These are phyloP conservation scores for Thunnus maccoyii DNA, from an alignment of 2,113 vertebrate species.

Conservation along the genomic window DNA sequence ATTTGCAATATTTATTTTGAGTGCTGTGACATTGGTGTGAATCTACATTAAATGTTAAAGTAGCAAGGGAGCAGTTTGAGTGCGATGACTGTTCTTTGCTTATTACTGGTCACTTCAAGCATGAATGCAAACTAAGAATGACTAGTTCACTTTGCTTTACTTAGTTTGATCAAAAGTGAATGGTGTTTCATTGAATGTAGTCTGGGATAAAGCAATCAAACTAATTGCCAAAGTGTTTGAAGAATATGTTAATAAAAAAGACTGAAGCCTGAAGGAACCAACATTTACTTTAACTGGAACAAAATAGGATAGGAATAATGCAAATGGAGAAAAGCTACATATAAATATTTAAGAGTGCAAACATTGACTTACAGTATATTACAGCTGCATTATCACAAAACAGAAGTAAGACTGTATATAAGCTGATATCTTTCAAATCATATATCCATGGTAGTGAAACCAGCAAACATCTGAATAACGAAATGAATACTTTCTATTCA, in stretches of 20 bases:
- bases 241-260: constrained; percentile 28
- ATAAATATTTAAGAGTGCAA: not conserved
- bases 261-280: constrained; percentile 8
- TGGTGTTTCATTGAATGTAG: constrained; percentile 2
- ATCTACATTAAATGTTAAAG: constrained; percentile 50
- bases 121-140: constrained; percentile 15
- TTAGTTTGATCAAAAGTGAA: constrained; percentile 8
- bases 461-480: constrained; percentile 1
- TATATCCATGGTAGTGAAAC: constrained; percentile 2
- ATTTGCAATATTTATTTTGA: constrained; percentile 67
- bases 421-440: constrained; percentile 14
- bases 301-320: not conserved
- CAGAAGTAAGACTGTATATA: not conserved
- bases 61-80: constrained; percentile 15
- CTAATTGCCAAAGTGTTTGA: constrained; percentile 12
- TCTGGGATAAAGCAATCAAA: constrained; percentile 23
- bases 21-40: constrained; percentile 20
- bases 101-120: constrained; percentile 1
- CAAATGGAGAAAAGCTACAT: constrained; percentile 13
- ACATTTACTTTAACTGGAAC: constrained; percentile 6
- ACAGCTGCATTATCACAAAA: not conserved
- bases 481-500: constrained; percentile 21
- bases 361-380: constrained; percentile 3
- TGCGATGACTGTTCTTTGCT: not conserved
- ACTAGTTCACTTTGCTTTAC: constrained; percentile 19